Percentiles rank a stretch among this genome's conserved stretches.
Conservation (phyloP, 2,113 vertebrate species). For the Taxidea taxus region DNA sequence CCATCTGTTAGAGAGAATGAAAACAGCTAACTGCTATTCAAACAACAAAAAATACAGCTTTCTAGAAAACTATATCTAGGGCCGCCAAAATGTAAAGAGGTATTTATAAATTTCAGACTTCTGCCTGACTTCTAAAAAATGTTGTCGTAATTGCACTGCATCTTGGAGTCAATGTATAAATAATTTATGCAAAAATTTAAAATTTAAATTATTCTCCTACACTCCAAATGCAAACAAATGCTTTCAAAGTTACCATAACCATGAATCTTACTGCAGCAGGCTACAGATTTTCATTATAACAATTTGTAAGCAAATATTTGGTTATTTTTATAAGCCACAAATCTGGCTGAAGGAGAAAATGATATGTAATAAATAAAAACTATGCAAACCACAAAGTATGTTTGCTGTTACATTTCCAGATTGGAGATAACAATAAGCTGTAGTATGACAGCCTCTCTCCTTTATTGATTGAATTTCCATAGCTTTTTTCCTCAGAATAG, state of each 20-base stretch:
- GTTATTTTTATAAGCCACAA: constrained; percentile 76
- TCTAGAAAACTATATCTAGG: constrained; percentile 80
- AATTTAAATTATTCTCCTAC: constrained; percentile 75
- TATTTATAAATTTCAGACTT: constrained; percentile 82
- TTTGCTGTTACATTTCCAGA: constrained; percentile 63
- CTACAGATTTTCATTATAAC: constrained; percentile 77
- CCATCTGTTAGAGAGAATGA: constrained; percentile 85
- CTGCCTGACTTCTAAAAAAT: constrained; percentile 64
- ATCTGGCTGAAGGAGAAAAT: constrained; percentile 73
- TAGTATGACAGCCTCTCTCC: not conserved
- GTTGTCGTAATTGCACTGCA: constrained; percentile 77
- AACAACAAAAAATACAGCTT: constrained; percentile 85
- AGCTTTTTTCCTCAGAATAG: constrained; percentile 26
- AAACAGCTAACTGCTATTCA: constrained; percentile 83
- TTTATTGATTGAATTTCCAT: constrained; percentile 41
- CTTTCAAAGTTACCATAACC: constrained; percentile 73
- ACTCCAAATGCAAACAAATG: constrained; percentile 74
- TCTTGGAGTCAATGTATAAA: constrained; percentile 80
- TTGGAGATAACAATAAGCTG: constrained; percentile 60
- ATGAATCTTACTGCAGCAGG: constrained; percentile 74
- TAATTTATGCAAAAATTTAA: constrained; percentile 80
- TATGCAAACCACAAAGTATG: constrained; percentile 55
- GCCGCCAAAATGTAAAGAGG: constrained; percentile 79
- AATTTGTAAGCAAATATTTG: constrained; percentile 78
- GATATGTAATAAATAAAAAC: constrained; percentile 52